Base-by-base conservation (phyloP, 2,113 vertebrate genomes). In the Platysternon megacephalum region DNA sequence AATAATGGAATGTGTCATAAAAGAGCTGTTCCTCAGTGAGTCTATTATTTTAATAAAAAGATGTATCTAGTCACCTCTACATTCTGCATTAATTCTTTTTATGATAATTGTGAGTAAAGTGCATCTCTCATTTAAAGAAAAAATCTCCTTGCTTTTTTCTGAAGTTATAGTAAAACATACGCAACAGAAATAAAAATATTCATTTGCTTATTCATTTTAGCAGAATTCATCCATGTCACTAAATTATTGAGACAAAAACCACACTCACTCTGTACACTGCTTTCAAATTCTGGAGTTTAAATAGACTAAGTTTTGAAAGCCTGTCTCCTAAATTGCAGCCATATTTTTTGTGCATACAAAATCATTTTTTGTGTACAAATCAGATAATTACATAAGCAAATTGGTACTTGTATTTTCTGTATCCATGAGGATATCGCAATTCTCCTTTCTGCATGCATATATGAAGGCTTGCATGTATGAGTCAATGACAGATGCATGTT, bases 81-180 rank as follows among this genome's bases (percentile, higher is more conserved):
- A 82, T 91, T 96, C 90, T 42, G 14, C 84, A 88, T 97, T 97
- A 97, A 93, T 93, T 53, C 85, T 96, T 91, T 95, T 91, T 42
- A 95, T 91, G 29, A 52, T 93, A 92, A 94, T 95, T 96, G 35
- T 11, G n/a, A 94, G 55, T 87, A 65, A 88, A 97, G 88, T 17
- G 29, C 83, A 83, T 68, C 32, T 96, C 78, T 88, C 26, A 12
- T 94, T 93, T 83, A 82, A 83, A 76, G 89, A 55, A 91, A 46
- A 85, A 88, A 85, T 14, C 90, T 52, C 83, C 68, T 95, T 32
- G 1, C 52, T 49, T 74, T 80, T 91, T 80, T 84, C 85, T 39
- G 46, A 61, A 95, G 90, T 22, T 72, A 72, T n/a, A 82, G 58
- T 1, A 79, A 65, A 72, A 61, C 79, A 5, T 39, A 21, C 1